Base-by-base conservation (phyloP, 2,888 invertebrate genomes). In the Aspidapion aeneum region DNA sequence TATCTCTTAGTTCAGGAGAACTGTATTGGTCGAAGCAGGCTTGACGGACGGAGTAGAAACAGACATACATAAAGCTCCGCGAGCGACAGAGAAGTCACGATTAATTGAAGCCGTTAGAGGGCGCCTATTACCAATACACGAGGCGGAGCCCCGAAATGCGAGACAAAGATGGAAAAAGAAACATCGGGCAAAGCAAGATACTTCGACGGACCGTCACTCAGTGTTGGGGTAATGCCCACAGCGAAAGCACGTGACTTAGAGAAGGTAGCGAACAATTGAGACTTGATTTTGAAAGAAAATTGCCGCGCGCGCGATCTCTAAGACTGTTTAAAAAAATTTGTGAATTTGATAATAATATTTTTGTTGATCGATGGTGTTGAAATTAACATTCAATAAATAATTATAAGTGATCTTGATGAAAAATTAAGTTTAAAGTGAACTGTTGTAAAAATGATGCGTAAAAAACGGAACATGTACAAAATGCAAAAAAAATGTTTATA, bases 171-270 rank as follows among this genome's bases (percentile, higher is more conserved):
- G 67, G 68, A 67, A 58, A 61, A 66, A 62, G 71, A 70, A 85
- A 84, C 84, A 85, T 84, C 82, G 80, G 81, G 84, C 81, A 75
- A 75, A 35, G 35, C 35, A 35, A 35, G 35, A 35, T 35, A 77
- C 74, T 71, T 72, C 72, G 72, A 69, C 59, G 68, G 66, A 63
- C 70, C 69, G 74, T 74, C 73, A 76, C 74, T 79, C 79, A 80
- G 83, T 81, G 83, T 84, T 84, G 83, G 85, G 86, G 84, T 84
- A 80, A 81, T 80, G 71, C 74, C 75, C 76, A 82, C 82, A 82
- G 82, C 81, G 84, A 82, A 81, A 82, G 82, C 84, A 85, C 84
- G 84, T 80, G 74, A 65, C 62, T 65, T n/a, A 52, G 19, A 52
- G 52, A 52, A 19, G 17, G 3, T 52, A 19, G 35, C 35, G 35